Evolutionary conservation across 2,888 invertebrate species (phyloP), one percentile per base, ranked within the genome.

Genomic region (Drosophila imparisetae): DNA sequence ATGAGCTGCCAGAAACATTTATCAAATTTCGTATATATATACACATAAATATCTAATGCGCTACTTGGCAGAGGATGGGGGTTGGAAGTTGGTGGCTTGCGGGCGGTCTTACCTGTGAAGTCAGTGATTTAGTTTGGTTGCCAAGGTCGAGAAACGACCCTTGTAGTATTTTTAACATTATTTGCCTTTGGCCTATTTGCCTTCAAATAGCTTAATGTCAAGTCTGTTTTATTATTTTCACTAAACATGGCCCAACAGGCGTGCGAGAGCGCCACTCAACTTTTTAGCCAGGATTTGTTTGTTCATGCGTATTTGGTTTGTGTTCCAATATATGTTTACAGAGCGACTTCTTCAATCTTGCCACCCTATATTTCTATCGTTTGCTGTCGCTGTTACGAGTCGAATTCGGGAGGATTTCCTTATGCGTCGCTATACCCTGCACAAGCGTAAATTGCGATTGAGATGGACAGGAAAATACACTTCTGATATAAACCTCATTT

Each of bases 211-310:
- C 58, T 63, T 66, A 50, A 55, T 57, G 38, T 29, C 52, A 42
- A 10, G 11, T 54, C 40, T 38, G 42, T 49, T 34, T 45, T 55
- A 52, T 40, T 29, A 53, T 57, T 45, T 64, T 30, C 29, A 53
- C 66, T 61, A 53, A 64, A 52, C 55, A 66, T 34, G 40, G 50
- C 55, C 75, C 36, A 49, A 60, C 65, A 38, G 59, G 65, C 11
- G 21, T 42, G 42, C 42, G 11, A 21, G 42, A 11, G 3, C 7
- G 13, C 13, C 4, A 45, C 7, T 8, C 24, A 24, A 62, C 70
- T 21, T 57, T 42, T 48, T 18, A 18, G 48, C 54, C n/a, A 50
- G 66, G 66, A 82, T 89, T 89, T 86, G 80, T 86, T 86, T 81
- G 69, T 76, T 70, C 75, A 75, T 77, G 75, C 79, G 75, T 75